Percentiles rank a stretch among this genome's conserved stretches.
These are phyloP conservation scores for Cheilosia urbana DNA, from an alignment of 2,888 invertebrate genomes.

Conservation along the genomic window DNA sequence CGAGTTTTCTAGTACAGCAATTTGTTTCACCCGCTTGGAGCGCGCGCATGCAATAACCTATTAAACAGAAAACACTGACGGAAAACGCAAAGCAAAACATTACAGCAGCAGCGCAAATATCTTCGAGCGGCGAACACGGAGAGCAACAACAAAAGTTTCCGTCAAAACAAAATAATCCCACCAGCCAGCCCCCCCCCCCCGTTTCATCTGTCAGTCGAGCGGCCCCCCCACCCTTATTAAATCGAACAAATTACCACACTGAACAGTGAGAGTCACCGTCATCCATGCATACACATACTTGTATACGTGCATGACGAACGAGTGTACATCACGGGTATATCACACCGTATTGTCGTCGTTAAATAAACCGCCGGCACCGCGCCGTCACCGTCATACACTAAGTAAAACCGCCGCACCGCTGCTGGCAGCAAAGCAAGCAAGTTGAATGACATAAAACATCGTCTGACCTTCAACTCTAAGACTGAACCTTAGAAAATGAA, in stretches of 20 bases:
- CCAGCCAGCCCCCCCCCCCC: not conserved
- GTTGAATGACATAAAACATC: constrained; percentile 84
- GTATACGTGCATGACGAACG: not conserved
- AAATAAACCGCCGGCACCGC: constrained; percentile 26
- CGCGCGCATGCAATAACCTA: constrained; percentile 49
- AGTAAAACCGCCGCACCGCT: constrained; percentile 16
- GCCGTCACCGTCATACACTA: constrained; percentile 13
- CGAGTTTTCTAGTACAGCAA: constrained; percentile 12
- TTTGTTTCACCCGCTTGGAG: constrained; percentile 31
- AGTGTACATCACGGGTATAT: constrained; percentile 40
- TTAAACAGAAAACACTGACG: constrained; percentile 48
- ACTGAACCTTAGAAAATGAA: constrained; percentile 83
- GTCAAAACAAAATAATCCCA: constrained; percentile 71
- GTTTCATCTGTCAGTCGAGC: not conserved
- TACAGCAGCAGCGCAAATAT: constrained; percentile 22
- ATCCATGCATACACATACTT: constrained; percentile 19
- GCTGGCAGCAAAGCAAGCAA: constrained; percentile 77
- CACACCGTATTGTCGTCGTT: constrained; percentile 47
- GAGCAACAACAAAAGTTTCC: constrained; percentile 67
- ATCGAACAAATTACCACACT: constrained; percentile 66
- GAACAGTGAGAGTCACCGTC: constrained; percentile 14
- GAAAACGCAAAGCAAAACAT: constrained; percentile 41
- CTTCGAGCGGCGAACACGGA: constrained; percentile 31
- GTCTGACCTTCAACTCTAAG: constrained; percentile 84
- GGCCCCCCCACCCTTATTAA: constrained; percentile 32